Evolutionary conservation across 1,140 invertebrate species (phyloP), one percentile per base, ranked within the genome.

Genomic region (Drosophila pseudoobscura): DNA sequence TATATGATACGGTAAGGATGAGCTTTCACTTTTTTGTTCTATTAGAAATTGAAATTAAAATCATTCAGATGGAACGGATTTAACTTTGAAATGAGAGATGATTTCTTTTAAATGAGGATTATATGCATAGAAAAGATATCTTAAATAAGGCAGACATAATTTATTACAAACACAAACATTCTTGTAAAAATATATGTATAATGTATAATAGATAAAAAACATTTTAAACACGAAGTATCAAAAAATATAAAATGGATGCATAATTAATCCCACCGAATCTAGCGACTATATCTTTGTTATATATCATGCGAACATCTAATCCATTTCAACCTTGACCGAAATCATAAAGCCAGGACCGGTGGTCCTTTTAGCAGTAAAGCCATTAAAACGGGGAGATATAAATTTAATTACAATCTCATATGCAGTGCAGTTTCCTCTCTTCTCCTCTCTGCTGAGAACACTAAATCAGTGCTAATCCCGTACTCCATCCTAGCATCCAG

Each of bases 361-460:
- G 66, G 64, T 72, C 68, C 58, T 29, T 58, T 26, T 56, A 17
- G 43, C 60, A 58, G 57, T 63, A 51, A 74, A 47, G 60, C 53
- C 52, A 43, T 39, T 70, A 68, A 79, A 82, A 82, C 6, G 26
- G 29, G 17, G 20, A 69, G 69, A 52, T 66, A 56, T 57, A 71
- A 62, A 80, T 87, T 80, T 85, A 87, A 87, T 85, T 85, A 87
- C 80, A 63, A 59, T 85, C 57, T 56, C 78, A 80, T 80, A 65
- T 64, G 80, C 55, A 69, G 22, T 31, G 26, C 3, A 24, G 3
- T 72, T 59, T 64, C 58, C 53, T 63, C 44, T 52, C 46, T 51
- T 35, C 56, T 64, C 50, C 58, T 49, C 39, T 15, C 41, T 24
- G 24, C 49, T 39, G 31, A 41, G 61, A 57, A 70, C 80, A 85